phyloP scores from a whole-genome alignment of 2,797 vertebrate species.

The Poecilia wingei region DNA sequence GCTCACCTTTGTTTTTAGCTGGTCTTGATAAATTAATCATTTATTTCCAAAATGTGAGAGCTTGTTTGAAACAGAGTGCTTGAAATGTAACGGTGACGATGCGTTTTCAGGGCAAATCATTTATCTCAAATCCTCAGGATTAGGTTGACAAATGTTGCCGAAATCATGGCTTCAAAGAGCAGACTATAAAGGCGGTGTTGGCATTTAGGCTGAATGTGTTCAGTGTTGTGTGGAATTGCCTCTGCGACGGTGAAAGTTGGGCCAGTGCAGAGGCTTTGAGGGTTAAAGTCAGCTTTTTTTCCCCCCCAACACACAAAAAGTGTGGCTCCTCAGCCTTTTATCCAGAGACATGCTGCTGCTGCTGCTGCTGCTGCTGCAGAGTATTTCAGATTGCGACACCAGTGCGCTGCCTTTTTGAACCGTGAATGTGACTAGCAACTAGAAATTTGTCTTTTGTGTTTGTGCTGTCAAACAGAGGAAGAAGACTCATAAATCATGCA shows the following conservation, averaged over 20 bases:
- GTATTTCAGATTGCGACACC: neutral
- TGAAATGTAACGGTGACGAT: neutral
- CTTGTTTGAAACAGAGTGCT: constrained; percentile 28
- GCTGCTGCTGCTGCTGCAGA: neutral
- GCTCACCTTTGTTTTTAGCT: neutral
- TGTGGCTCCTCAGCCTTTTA: constrained; percentile 8
- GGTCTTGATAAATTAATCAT: constrained; percentile 23
- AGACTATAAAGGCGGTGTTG: constrained; percentile 15
- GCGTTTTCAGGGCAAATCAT: constrained; percentile 41
- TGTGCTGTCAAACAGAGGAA: constrained; percentile 32
- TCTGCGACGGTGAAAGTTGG: constrained; percentile 36
- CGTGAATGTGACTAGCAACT: constrained; percentile 45
- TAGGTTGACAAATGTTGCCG: constrained; percentile 40
- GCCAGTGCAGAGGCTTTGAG: constrained; percentile 52
- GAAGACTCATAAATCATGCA: constrained; percentile 55
- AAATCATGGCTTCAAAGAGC: constrained; percentile 28
- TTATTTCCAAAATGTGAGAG: constrained; percentile 23
- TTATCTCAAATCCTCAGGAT: constrained; percentile 20
- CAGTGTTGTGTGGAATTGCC: constrained; percentile 46
- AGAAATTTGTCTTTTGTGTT: constrained; percentile 49
- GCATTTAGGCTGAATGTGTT: constrained; percentile 29
- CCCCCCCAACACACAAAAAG: constrained; percentile 15
- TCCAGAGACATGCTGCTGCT: constrained; percentile 2
- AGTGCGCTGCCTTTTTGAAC: constrained; percentile 35
- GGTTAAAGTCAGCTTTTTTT: constrained; percentile 52